Conservation (phyloP, 1,140 invertebrate species). For the Samia ricini region DNA sequence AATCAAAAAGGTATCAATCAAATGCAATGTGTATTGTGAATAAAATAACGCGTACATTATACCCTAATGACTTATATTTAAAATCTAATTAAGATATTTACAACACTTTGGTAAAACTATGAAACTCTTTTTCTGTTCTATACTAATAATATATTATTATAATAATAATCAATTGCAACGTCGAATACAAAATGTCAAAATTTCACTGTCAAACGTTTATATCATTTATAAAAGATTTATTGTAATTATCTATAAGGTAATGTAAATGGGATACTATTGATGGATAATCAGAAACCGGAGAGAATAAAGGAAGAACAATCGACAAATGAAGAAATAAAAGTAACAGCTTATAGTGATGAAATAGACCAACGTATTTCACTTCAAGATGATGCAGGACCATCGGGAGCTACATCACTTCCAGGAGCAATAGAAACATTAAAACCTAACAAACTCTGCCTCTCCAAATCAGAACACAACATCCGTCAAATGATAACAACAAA, state of each 20-base stretch:
- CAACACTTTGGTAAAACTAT: too few relatives aligned
- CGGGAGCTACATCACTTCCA: slow-evolving; percentile 40
- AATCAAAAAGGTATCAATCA: too few relatives aligned
- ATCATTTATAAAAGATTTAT: slow-evolving; percentile 38
- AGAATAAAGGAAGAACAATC: slow-evolving; percentile 14
- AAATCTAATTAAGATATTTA: too few relatives aligned
- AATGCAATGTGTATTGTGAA: too few relatives aligned
- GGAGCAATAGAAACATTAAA: slow-evolving; percentile 39
- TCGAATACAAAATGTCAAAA: slow-evolving; percentile 27
- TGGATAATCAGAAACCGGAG: slow-evolving; percentile 38
- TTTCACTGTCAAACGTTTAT: slow-evolving; percentile 34
- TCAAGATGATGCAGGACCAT: slow-evolving; percentile 57
- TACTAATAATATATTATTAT: not conserved
- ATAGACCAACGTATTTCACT: slow-evolving; percentile 16
- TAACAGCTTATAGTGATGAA: slow-evolving; percentile 15
- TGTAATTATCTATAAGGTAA: slow-evolving; percentile 22
- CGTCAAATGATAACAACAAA: slow-evolving; percentile 51
- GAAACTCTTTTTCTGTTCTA: not conserved
- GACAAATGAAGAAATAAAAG: slow-evolving; percentile 13
- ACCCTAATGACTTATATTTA: too few relatives aligned
- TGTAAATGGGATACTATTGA: slow-evolving; percentile 40
- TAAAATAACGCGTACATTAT: too few relatives aligned
- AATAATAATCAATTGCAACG: not conserved
- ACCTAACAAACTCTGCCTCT: slow-evolving; percentile 39
- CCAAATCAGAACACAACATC: slow-evolving; percentile 66